These are phyloP conservation scores for Myripristis murdjan DNA, from an alignment of 2,797 vertebrate genomes.

Conservation along the genomic window DNA sequence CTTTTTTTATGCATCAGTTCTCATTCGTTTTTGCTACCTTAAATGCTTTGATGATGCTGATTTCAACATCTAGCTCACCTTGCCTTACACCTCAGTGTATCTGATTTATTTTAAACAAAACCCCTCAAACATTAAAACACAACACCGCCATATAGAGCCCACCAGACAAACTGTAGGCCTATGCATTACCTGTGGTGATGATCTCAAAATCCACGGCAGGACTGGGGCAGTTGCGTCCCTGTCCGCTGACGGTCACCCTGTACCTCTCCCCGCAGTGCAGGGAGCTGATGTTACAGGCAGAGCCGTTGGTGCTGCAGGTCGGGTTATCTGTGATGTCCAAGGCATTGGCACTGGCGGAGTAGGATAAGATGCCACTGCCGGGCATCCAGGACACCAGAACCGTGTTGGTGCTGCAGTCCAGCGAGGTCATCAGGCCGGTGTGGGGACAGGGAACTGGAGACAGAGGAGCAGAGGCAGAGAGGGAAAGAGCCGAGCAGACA, in stretches of 20 bases:
- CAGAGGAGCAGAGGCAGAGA: slow-evolving; percentile 2
- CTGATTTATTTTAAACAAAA: too few species aligned
- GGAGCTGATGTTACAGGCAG: slow-evolving; percentile 77
- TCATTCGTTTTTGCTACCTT: too few species aligned
- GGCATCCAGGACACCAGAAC: slow-evolving; percentile 80
- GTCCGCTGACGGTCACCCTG: slow-evolving; percentile 74
- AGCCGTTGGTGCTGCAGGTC: slow-evolving; percentile 68
- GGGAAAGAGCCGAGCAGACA: neutral
- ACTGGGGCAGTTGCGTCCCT: slow-evolving; percentile 74
- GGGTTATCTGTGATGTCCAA: slow-evolving; percentile 17
- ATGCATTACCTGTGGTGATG: slow-evolving; percentile 75
- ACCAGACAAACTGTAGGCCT: neutral
- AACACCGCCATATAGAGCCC: neutral
- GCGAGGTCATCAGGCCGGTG: slow-evolving; percentile 36
- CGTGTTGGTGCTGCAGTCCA: slow-evolving; percentile 78
- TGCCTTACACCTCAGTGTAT: too few species aligned
- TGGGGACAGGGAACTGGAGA: slow-evolving; percentile 82
- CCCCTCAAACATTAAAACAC: too few species aligned
- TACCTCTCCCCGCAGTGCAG: slow-evolving; percentile 80
- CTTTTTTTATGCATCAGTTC: too few species aligned
- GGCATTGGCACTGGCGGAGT: slow-evolving; percentile 67
- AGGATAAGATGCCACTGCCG: slow-evolving; percentile 74
- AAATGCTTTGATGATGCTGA: too few species aligned
- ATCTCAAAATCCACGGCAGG: slow-evolving; percentile 54
- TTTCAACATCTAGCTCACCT: too few species aligned